Percentiles rank a stretch among this genome's conserved stretches.
Evolutionary conservation across 37 sponge, comb jelly and placozoan species (phyloP).

Genomic region (Sycon ciliatum): DNA sequence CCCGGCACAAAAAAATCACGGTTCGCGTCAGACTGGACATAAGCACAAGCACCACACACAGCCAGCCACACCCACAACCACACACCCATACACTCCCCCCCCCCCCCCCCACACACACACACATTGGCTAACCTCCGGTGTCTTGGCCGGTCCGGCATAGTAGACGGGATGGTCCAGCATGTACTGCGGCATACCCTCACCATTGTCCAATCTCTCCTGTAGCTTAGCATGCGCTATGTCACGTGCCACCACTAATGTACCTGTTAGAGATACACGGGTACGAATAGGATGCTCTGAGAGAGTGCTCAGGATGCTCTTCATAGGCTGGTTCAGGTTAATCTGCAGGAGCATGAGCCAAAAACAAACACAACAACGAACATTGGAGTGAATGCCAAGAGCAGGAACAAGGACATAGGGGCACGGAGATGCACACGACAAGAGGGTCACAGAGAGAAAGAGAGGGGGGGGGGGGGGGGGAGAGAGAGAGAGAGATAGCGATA

Average conservation of each 20-base stretch:
- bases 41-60: no score
- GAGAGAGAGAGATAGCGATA: no score
- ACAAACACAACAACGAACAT: background rate
- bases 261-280: conserved; percentile 35
- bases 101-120: no score
- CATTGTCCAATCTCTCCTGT: conserved; percentile 25
- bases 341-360: background rate
- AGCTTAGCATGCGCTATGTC: conserved; percentile 52
- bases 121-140: conserved; percentile 21
- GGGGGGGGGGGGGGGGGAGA: no score
- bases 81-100: no score
- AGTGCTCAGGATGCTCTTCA: conserved; percentile 13
- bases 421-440: no score
- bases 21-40: no score
- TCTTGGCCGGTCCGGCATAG: conserved; percentile 53
- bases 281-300: conserved; percentile 32
- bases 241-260: conserved; percentile 38
- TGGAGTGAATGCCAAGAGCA: background rate
- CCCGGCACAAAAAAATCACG: no score
- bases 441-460: no score
- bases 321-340: conserved; percentile 38
- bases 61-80: no score
- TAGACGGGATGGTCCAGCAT: conserved; percentile 43
- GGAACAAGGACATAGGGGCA: background rate
- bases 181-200: conserved; percentile 36